phyloP scores from a whole-genome alignment of 2,797 vertebrate species.

The Natrix natrix region DNA sequence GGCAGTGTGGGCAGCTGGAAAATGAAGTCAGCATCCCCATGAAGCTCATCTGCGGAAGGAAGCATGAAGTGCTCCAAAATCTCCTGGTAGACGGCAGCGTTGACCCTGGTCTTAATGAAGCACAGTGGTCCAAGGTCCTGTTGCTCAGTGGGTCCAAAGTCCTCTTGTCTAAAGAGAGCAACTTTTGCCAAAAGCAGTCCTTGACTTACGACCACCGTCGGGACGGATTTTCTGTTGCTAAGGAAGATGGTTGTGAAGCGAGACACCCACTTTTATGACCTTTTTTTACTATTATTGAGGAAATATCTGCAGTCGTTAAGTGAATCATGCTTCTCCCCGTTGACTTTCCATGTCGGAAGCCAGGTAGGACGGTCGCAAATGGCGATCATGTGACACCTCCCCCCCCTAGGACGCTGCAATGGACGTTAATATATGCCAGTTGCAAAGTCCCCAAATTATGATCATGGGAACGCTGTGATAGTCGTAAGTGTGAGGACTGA shows the following conservation, averaged over 20 bases:
- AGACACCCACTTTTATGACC: not conserved
- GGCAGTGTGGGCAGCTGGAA: too few species aligned
- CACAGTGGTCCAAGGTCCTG: too few species aligned
- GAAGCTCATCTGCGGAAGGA: too few species aligned
- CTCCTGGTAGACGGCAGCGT: too few species aligned
- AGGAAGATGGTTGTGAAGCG: rapidly evolving
- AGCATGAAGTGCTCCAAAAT: too few species aligned
- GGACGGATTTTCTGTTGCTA: not conserved
- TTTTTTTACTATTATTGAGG: not conserved
- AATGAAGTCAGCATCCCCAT: too few species aligned
- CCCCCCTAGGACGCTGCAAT: not conserved
- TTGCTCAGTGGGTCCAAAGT: too few species aligned
- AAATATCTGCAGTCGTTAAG: rapidly evolving
- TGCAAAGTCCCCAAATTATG: not conserved
- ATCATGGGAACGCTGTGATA: not conserved
- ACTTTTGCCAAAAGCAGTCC: too few species aligned
- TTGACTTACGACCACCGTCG: not conserved
- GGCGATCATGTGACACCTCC: too few species aligned
- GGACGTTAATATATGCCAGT: not conserved
- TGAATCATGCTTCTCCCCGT: rapidly evolving
- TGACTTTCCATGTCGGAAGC: not conserved
- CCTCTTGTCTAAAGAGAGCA: too few species aligned
- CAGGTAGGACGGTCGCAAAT: not conserved
- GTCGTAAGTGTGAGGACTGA: not conserved
- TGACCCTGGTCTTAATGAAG: too few species aligned